phyloP scores from a whole-genome alignment of 2,797 vertebrate species.

The Helicolenus hilgendorfi region DNA sequence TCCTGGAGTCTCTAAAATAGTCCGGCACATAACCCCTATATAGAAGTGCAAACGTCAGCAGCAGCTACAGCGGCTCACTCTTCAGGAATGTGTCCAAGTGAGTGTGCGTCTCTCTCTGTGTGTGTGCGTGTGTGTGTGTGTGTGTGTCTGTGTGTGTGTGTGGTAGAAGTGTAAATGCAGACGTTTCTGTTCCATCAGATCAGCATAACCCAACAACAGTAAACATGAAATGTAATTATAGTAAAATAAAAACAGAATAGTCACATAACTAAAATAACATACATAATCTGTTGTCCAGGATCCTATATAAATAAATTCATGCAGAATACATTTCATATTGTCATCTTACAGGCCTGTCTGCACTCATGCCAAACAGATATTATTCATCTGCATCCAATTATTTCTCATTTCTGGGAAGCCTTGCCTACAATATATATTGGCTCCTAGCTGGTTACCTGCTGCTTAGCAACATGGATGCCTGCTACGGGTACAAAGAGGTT shows the following conservation, averaged over 20 bases:
- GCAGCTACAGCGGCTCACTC: slow-evolving; percentile 6
- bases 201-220: not conserved
- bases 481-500: slow-evolving; percentile 18
- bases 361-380: slow-evolving; percentile 59
- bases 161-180: not conserved
- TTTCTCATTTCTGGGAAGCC: slow-evolving; percentile 62
- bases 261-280: not conserved
- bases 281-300: not conserved
- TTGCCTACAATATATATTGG: slow-evolving; percentile 34
- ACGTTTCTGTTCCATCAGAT: not conserved
- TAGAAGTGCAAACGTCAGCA: not conserved
- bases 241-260: not conserved
- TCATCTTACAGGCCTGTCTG: slow-evolving; percentile 39
- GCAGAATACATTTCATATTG: slow-evolving; percentile 17
- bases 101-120: not conserved
- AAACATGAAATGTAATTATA: not conserved
- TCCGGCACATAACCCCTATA: not conserved
- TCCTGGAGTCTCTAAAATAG: not conserved
- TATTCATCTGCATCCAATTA: slow-evolving; percentile 77
- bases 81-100: slow-evolving; percentile 8
- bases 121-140: not conserved
- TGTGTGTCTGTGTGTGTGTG: not conserved
- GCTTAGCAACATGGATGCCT: slow-evolving; percentile 81
- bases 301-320: slow-evolving; percentile 6
- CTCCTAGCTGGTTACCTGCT: slow-evolving; percentile 66